Conservation (phyloP, 1,140 invertebrate genomes). For the Choristoneura fumiferana region DNA sequence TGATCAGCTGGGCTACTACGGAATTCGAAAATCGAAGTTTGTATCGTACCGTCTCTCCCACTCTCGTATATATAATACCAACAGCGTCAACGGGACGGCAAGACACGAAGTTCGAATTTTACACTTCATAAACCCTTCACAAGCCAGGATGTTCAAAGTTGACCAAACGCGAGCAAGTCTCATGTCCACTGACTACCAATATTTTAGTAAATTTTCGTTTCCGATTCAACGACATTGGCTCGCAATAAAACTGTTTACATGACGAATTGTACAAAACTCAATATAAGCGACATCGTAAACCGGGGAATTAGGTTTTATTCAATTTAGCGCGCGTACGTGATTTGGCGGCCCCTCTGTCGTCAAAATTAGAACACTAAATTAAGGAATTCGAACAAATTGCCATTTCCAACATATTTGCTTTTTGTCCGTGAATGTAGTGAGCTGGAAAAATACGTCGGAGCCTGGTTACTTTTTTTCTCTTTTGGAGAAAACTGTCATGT, state of each 20-base stretch:
- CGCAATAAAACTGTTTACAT: slow-evolving; percentile 51
- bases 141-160: too few species aligned
- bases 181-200: too few species aligned
- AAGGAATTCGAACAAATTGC: slow-evolving; percentile 22
- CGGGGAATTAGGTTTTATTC: slow-evolving; percentile 48
- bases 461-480: too few species aligned
- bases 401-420: background rate
- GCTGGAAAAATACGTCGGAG: background rate
- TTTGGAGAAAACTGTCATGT: too few species aligned
- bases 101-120: too few species aligned
- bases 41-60: too few species aligned
- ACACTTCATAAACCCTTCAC: too few species aligned
- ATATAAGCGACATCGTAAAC: slow-evolving; percentile 46
- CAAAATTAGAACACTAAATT: slow-evolving; percentile 27
- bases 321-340: slow-evolving; percentile 50
- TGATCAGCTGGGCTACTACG: too few species aligned
- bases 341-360: slow-evolving; percentile 36
- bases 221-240: background rate
- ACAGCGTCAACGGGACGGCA: too few species aligned
- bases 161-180: too few species aligned
- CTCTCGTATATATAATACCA: too few species aligned
- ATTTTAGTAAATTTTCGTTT: background rate
- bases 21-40: too few species aligned
- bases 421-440: slow-evolving; percentile 15
- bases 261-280: slow-evolving; percentile 40